Evolutionary conservation across 2,113 vertebrate genomes (phyloP).

Genomic region (Ammodytes marinus): DNA sequence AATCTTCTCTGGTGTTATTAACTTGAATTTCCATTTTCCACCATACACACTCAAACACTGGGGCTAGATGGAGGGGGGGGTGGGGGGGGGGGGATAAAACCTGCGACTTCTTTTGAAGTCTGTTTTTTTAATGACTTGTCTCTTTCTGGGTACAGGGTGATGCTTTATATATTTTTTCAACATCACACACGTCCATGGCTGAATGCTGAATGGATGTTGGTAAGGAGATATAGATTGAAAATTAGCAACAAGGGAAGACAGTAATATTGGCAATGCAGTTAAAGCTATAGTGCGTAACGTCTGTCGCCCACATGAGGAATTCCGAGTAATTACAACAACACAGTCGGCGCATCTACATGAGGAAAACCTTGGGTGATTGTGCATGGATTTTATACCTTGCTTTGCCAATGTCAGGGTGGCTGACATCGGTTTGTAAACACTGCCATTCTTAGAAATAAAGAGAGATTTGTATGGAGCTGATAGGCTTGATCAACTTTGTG

Average conservation of each 20-base stretch:
- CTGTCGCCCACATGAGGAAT: too few relatives aligned
- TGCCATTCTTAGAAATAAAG: too few relatives aligned
- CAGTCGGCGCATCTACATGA: too few relatives aligned
- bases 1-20: slow-evolving; percentile 74
- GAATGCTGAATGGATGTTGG: slow-evolving; percentile 22
- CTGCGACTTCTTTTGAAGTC: slow-evolving; percentile 43
- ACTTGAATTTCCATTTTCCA: slow-evolving; percentile 74
- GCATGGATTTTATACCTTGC: too few relatives aligned
- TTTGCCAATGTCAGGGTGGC: too few relatives aligned
- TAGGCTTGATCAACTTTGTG: too few relatives aligned
- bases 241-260: background rate
- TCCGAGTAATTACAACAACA: too few relatives aligned
- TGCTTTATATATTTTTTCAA: slow-evolving; percentile 38
- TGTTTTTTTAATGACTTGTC: slow-evolving; percentile 35
- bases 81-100: slow-evolving; percentile 23
- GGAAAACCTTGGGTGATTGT: too few relatives aligned
- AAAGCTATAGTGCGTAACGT: background rate
- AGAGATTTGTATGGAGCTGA: too few relatives aligned
- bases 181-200: slow-evolving; percentile 15
- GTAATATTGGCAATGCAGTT: background rate
- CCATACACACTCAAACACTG: slow-evolving; percentile 47
- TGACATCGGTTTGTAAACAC: too few relatives aligned
- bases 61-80: slow-evolving; percentile 16
- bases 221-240: background rate
- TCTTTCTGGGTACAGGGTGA: slow-evolving; percentile 15